Base-by-base conservation (phyloP, 2,888 invertebrate species). In the Pyrgus malvae region DNA sequence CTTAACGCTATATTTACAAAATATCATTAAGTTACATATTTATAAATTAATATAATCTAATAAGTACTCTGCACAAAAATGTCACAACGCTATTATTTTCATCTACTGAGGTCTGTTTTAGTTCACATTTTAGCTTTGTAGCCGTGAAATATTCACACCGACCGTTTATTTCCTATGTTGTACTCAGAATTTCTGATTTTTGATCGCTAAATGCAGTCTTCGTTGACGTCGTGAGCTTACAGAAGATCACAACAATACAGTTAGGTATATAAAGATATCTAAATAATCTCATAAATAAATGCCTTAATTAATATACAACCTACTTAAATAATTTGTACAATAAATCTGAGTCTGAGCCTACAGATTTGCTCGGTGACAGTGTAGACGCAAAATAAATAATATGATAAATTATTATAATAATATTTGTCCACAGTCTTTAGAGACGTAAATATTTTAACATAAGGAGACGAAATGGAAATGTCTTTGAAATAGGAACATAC, bases 11-110 rank as follows among this genome's bases (percentile, higher is more conserved):
- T 90, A 90, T 90, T 77, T 90, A 89, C 89, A 87, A 49, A 72
- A 75, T 81, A 82, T 74, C 64, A 64, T 81, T 78, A 80, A 76
- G 69, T 83, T 83, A 85, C 68, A 72, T 79, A 80, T 78, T 76
- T 80, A 89, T 90, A 89, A 89, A 89, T 89, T 88, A 90, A 84
- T 88, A 87, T 83, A 83, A 77, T 76, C 90, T 90, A 90, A 80
- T 90, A 90, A 90, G 90, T 90, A 90, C 90, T 87, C 86, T 89
- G 89, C 89, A 87, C 88, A 88, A 80, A n/a, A 78, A 78, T 78
- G 81, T 84, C 83, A 87, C 81, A 83, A 81, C 75, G 66, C 72
- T 78, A 74, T 71, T 70, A 74, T 69, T 74, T 73, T 69, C 61
- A 68, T 69, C 72, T 72, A 69, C 70, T 78, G 85, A 84, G 84